phyloP scores from a whole-genome alignment of 2,113 vertebrate species.

The Festucalex cinctus region DNA sequence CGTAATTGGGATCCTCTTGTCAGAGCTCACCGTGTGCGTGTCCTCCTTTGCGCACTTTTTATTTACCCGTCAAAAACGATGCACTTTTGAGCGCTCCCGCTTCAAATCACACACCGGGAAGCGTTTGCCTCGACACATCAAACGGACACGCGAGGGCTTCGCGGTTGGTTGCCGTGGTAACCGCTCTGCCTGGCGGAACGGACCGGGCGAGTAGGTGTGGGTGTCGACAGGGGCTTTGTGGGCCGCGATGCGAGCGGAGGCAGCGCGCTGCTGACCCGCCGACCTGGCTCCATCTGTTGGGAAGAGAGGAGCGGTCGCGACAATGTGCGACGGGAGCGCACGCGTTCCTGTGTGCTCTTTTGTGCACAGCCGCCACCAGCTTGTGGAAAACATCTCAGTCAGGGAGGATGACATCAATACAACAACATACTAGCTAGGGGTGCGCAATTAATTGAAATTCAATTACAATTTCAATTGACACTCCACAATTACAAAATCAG shows the following conservation, averaged over 20 bases:
- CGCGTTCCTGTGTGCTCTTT: constrained; percentile 17
- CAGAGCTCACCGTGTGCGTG: not conserved
- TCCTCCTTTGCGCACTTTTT: not conserved
- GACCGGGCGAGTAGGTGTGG: constrained; percentile 59
- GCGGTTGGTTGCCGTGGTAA: constrained; percentile 74
- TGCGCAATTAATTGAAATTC: no score
- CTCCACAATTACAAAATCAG: no score
- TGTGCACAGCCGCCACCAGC: constrained; percentile 7
- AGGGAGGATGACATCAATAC: not conserved
- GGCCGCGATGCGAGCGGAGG: constrained; percentile 58
- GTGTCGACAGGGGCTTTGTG: constrained; percentile 64
- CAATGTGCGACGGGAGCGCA: constrained; percentile 18
- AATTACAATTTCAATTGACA: no score
- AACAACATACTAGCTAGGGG: no score
- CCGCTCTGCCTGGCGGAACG: constrained; percentile 64
- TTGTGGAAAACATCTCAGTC: constrained; percentile 26
- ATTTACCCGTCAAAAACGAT: not conserved
- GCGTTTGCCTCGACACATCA: constrained; percentile 54
- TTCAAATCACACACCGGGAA: not conserved
- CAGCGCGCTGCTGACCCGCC: constrained; percentile 44
- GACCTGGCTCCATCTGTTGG: constrained; percentile 44
- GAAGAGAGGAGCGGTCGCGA: constrained; percentile 31
- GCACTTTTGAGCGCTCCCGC: not conserved
- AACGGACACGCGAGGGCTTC: constrained; percentile 60
- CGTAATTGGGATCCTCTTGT: not conserved